Conservation (phyloP, 2,888 invertebrate genomes). For the Agrochola lota region DNA sequence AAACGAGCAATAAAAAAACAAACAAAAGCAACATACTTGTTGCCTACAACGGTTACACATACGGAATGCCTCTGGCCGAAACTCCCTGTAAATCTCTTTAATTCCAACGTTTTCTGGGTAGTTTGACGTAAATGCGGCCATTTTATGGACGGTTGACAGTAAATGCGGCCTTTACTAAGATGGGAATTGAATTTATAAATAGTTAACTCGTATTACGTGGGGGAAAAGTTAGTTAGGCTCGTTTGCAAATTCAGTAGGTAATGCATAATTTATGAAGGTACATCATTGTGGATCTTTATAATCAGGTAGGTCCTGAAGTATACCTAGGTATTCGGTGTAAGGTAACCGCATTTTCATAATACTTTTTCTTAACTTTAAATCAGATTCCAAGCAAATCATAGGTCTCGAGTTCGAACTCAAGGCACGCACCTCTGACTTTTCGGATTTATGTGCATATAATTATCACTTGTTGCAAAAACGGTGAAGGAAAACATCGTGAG, state of each 20-base stretch:
- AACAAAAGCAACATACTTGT: not conserved
- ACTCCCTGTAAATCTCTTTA: slow-evolving; percentile 32
- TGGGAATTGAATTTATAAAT: slow-evolving; percentile 35
- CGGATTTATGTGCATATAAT: no score
- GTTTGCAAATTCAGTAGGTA: not conserved
- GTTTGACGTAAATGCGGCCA: slow-evolving; percentile 31
- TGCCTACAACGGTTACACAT: not conserved
- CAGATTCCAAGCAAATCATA: no score
- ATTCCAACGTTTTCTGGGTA: slow-evolving; percentile 37
- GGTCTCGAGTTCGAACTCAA: no score
- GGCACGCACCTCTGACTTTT: no score
- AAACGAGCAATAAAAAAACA: not conserved
- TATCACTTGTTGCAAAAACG: no score
- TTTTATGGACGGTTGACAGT: slow-evolving; percentile 24
- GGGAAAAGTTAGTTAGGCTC: not conserved
- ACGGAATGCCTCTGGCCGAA: not conserved
- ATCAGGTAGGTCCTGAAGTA: no score
- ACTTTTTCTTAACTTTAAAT: no score
- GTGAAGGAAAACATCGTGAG: no score
- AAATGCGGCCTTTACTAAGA: slow-evolving; percentile 10
- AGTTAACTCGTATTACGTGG: not conserved
- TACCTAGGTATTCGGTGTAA: no score
- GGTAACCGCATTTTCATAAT: no score
- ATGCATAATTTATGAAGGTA: slow-evolving; percentile 1
- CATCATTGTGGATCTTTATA: no score